Conservation (phyloP, 2,797 vertebrate genomes). For the Poeciliopsis turneri region DNA sequence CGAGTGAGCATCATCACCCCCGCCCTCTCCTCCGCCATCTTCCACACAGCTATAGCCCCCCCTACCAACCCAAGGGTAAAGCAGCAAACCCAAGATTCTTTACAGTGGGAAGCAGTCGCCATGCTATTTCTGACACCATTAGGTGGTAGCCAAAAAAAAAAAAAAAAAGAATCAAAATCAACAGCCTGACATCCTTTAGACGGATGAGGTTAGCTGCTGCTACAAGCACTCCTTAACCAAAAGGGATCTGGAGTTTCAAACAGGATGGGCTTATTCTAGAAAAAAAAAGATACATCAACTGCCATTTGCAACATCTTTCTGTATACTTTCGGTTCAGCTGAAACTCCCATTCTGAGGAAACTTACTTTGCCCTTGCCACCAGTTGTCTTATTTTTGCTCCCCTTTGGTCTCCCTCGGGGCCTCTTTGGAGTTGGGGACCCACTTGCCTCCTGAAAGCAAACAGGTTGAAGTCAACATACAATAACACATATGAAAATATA, state of each 20-base stretch:
- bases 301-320: not conserved
- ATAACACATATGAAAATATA: not conserved
- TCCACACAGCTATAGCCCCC: not conserved
- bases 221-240: conserved; percentile 28
- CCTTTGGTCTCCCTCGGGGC: conserved; percentile 93
- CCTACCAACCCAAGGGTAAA: conserved; percentile 16
- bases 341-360: conserved; percentile 14
- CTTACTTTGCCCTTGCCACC: conserved; percentile 87
- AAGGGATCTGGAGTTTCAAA: not conserved
- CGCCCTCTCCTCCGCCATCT: not conserved
- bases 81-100: conserved; percentile 47
- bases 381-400: conserved; percentile 91
- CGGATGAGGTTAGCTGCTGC: conserved; percentile 57
- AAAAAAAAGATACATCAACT: not conserved
- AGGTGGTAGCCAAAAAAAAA: conserved; percentile 16
- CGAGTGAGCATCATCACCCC: conserved; percentile 57
- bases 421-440: conserved; percentile 93
- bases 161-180: conserved; percentile 38
- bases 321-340: not conserved
- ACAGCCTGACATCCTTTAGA: conserved; percentile 58
- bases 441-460: conserved; percentile 85
- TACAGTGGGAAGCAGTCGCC: conserved; percentile 54
- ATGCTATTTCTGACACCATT: conserved; percentile 60
- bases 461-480: conserved; percentile 11
- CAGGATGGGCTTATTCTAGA: conserved; percentile 8